Conservation (phyloP, 2,797 vertebrate genomes). For the Cebuella pygmaea region DNA sequence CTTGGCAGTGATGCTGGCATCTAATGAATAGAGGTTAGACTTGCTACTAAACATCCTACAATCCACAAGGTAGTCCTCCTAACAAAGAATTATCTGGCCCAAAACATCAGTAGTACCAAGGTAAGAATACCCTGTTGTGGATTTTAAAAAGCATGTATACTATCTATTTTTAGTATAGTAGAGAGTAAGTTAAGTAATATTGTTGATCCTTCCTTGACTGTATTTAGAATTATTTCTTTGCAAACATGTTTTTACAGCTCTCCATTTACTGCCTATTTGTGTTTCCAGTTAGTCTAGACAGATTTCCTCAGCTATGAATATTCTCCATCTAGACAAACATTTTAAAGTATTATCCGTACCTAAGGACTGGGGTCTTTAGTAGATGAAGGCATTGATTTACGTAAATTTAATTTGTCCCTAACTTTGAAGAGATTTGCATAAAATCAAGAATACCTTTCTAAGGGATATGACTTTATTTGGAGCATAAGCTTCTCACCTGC, state of each 20-base stretch:
- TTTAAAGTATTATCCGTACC: background rate
- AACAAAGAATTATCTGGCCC: background rate
- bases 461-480: background rate
- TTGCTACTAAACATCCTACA: background rate
- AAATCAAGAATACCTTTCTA: background rate
- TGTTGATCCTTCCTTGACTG: background rate
- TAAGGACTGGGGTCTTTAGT: background rate
- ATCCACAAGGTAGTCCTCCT: background rate
- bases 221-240: slow-evolving; percentile 37
- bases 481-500: background rate
- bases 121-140: background rate
- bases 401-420: background rate
- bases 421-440: slow-evolving; percentile 9
- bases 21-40: background rate
- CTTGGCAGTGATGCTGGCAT: background rate
- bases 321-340: slow-evolving; percentile 1
- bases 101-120: background rate
- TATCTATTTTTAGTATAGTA: background rate
- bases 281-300: slow-evolving; percentile 17
- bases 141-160: background rate
- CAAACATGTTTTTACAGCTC: background rate
- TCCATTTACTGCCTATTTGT: background rate
- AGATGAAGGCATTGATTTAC: slow-evolving; percentile 1
- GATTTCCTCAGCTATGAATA: background rate
- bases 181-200: background rate